Percentiles rank a stretch among this genome's conserved stretches.
These are phyloP conservation scores for Campylomormyrus numenius DNA, from an alignment of 2,113 vertebrate genomes.

Conservation along the genomic window DNA sequence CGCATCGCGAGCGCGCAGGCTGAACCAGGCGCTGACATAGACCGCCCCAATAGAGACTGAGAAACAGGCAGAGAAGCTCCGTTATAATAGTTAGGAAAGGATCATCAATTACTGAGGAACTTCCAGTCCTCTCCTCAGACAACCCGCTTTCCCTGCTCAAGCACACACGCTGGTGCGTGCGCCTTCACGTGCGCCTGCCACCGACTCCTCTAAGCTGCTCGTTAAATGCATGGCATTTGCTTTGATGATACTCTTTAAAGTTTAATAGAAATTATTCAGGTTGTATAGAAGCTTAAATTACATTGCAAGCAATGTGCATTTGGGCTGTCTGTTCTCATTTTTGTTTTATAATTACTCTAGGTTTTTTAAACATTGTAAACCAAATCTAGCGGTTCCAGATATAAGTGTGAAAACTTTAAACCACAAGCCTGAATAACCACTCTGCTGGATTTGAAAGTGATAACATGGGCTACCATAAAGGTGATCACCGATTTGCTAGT, in stretches of 20 bases:
- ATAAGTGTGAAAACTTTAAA: background rate
- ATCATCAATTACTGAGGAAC: background rate
- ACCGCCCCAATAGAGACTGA: constrained; percentile 39
- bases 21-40: constrained; percentile 55
- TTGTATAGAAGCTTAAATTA: background rate
- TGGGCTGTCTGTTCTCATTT: background rate
- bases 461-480: background rate
- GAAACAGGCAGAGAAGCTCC: background rate
- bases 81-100: background rate
- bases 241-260: background rate
- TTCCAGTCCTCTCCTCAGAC: background rate
- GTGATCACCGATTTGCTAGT: background rate
- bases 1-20: constrained; percentile 46
- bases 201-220: background rate
- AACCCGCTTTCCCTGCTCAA: background rate
- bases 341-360: background rate
- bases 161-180: background rate
- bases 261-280: background rate
- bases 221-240: background rate
- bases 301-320: background rate
- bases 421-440: background rate
- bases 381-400: background rate
- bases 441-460: background rate
- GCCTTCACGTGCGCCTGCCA: background rate
- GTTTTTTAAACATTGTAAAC: background rate